phyloP scores from a whole-genome alignment of 2,888 invertebrate genomes.

The Poecilobothrus nobilitatus region DNA sequence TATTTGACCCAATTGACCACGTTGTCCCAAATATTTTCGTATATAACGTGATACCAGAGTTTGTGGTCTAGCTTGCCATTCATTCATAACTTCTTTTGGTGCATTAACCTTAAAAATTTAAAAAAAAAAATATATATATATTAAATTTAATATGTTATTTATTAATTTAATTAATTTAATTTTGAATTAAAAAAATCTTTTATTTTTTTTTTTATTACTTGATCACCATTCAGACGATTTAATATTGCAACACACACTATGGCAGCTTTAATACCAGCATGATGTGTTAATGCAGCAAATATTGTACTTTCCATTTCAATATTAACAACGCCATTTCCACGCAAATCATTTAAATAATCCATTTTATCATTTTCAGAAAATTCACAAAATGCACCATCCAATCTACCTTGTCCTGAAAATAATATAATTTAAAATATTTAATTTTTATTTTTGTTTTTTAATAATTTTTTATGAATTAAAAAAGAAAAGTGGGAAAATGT shows the following conservation, averaged over 20 bases:
- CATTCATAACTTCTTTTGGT: slow-evolving; percentile 79
- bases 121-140: no score
- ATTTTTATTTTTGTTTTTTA: background rate
- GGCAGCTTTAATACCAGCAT: slow-evolving; percentile 87
- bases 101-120: slow-evolving; percentile 59
- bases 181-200: background rate
- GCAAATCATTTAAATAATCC: slow-evolving; percentile 69
- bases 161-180: slow-evolving; percentile 7
- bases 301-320: slow-evolving; percentile 96
- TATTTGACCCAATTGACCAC: slow-evolving; percentile 56
- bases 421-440: no score
- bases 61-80: slow-evolving; percentile 87
- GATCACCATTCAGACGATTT: slow-evolving; percentile 88
- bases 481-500: no score
- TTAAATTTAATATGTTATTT: no score
- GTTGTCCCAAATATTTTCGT: slow-evolving; percentile 69
- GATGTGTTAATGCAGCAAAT: slow-evolving; percentile 87
- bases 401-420: slow-evolving; percentile 73
- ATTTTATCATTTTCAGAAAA: slow-evolving; percentile 85
- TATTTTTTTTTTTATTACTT: slow-evolving; percentile 65
- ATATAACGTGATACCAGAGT: slow-evolving; percentile 75
- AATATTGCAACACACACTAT: slow-evolving; percentile 88
- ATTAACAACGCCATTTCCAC: slow-evolving; percentile 76
- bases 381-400: slow-evolving; percentile 96
- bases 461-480: no score